Evolutionary conservation across 2,113 vertebrate species (phyloP).

Genomic region (Aramus guarauna): DNA sequence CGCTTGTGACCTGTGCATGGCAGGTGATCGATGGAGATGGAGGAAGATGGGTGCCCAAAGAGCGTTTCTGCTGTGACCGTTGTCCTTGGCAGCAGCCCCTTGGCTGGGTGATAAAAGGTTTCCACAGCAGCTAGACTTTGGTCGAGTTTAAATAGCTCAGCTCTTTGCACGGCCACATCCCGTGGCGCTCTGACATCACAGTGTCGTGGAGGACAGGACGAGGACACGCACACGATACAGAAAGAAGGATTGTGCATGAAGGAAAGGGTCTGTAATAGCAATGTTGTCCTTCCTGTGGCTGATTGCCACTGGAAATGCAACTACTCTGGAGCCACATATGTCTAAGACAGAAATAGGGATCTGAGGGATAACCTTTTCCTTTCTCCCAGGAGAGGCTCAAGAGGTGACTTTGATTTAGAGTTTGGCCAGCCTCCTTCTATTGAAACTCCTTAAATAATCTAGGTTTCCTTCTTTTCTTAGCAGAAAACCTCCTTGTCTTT

Average conservation of each 20-base stretch:
- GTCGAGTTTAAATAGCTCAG: neutral
- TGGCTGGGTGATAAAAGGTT: neutral
- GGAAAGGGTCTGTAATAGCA: neutral
- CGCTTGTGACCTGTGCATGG: accelerated
- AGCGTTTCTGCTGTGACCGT: accelerated
- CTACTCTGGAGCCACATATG: neutral
- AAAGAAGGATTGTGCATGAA: neutral
- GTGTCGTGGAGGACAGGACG: neutral
- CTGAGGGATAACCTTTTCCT: neutral
- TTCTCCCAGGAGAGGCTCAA: neutral
- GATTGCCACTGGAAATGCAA: neutral
- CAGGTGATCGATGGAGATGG: accelerated
- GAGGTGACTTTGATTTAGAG: slow-evolving; percentile 34
- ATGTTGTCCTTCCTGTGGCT: neutral
- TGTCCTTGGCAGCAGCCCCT: neutral
- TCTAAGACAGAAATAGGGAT: neutral
- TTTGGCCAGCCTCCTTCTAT: neutral
- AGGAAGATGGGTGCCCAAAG: neutral
- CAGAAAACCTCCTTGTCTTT: neutral
- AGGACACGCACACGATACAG: accelerated
- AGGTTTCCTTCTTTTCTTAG: neutral
- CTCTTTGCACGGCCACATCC: neutral
- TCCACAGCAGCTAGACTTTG: accelerated
- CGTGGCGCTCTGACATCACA: accelerated
- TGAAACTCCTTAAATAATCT: neutral